Evolutionary conservation across 2,797 vertebrate genomes (phyloP).

Genomic region (Ataeniobius toweri): DNA sequence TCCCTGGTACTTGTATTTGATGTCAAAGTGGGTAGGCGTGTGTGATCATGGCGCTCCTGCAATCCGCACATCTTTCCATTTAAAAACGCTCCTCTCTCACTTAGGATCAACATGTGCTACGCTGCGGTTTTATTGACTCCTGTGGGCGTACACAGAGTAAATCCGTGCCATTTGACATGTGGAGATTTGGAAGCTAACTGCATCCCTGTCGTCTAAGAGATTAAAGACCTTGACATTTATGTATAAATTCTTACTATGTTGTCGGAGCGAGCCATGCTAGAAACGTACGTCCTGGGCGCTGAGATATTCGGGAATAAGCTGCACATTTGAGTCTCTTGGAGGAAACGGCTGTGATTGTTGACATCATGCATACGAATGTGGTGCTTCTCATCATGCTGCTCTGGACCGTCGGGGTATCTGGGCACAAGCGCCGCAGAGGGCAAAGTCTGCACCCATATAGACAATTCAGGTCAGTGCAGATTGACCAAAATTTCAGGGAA

Average conservation of each 20-base stretch:
- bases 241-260: slow-evolving; percentile 69
- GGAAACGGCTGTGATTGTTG: slow-evolving; percentile 57
- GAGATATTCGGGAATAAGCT: slow-evolving; percentile 55
- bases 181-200: slow-evolving; percentile 89
- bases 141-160: slow-evolving; percentile 73
- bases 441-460: slow-evolving; percentile 78
- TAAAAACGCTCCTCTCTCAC: not conserved
- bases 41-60: not conserved
- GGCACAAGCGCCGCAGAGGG: slow-evolving; percentile 67
- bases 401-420: slow-evolving; percentile 79
- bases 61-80: not conserved
- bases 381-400: slow-evolving; percentile 80
- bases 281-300: slow-evolving; percentile 74
- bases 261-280: slow-evolving; percentile 63
- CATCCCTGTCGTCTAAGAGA: slow-evolving; percentile 81
- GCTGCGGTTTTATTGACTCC: not conserved
- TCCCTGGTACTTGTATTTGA: not conserved
- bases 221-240: slow-evolving; percentile 81
- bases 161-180: slow-evolving; percentile 87
- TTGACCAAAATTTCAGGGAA: not conserved
- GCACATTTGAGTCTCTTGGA: slow-evolving; percentile 64
- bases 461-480: slow-evolving; percentile 81
- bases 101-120: not conserved
- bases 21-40: not conserved
- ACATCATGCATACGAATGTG: slow-evolving; percentile 85